phyloP scores from a whole-genome alignment of 2,113 vertebrate species.

The Plestiodon gilberti region DNA sequence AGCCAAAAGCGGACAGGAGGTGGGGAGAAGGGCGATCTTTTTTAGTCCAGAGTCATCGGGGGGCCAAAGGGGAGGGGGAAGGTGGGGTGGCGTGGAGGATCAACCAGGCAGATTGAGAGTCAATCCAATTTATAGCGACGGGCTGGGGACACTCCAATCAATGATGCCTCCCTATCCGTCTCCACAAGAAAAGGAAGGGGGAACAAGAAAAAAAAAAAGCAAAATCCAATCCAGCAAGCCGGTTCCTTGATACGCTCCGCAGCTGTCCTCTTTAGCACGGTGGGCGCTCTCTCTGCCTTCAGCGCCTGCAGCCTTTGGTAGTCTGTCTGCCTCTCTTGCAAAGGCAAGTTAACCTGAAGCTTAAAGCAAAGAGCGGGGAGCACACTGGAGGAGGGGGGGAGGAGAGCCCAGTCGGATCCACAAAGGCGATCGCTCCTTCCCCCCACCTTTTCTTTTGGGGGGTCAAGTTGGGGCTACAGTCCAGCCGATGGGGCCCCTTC shows the following conservation, averaged over 20 bases:
- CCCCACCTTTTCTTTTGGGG: conserved; percentile 6
- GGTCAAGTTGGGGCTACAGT: conserved; percentile 60
- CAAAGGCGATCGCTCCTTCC: conserved; percentile 47
- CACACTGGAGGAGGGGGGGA: conserved; percentile 20
- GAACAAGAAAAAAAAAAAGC: conserved; percentile 32
- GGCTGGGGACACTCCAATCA: conserved; percentile 15
- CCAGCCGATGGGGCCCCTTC: conserved; percentile 48
- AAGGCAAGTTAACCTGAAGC: conserved; percentile 45
- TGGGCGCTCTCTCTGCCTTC: conserved; percentile 29
- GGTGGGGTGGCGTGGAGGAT: conserved; percentile 45
- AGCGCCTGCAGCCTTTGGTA: conserved; percentile 42
- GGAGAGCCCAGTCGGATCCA: conserved; percentile 44
- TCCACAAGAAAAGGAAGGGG: conserved; percentile 13
- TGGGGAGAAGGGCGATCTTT: background rate
- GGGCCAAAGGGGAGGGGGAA: background rate
- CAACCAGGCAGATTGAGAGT: conserved; percentile 59
- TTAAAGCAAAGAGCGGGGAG: background rate
- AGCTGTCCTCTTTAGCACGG: background rate
- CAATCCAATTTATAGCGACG: conserved; percentile 57
- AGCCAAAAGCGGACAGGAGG: conserved; percentile 58
- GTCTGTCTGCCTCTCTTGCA: conserved; percentile 16
- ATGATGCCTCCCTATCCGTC: conserved; percentile 48
- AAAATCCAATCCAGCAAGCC: conserved; percentile 43
- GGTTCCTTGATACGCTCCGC: conserved; percentile 32
- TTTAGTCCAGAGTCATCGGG: conserved; percentile 55